Base-by-base conservation (phyloP, 2,888 invertebrate genomes). In the Alviniconcha strummeri region DNA sequence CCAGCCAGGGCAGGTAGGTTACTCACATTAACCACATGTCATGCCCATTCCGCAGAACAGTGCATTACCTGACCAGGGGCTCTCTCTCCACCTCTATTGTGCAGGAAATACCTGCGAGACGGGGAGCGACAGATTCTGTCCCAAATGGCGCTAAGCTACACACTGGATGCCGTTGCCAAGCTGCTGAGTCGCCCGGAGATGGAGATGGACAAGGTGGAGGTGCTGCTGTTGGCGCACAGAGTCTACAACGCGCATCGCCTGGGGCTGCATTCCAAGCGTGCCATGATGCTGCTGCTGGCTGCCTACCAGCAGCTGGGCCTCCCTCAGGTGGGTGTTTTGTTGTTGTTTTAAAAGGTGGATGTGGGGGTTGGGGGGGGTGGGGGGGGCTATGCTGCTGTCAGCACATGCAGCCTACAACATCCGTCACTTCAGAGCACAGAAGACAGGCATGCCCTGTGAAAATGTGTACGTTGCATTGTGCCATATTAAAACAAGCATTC, bases 51-150 rank as follows among this genome's bases (percentile, higher is more conserved):
- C 36, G 36, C 36, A 36, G 36, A 36, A 36, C 36, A 3, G 36
- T 36, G 36, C 3, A 36, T 36, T 36, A 36, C 36, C 36, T 36
- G 36, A 36, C 36, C 36, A 36, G 36, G 36, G 36, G 36, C 0
- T 36, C 36, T 36, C 36, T 36, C 36, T 36, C 36, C 36, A 36
- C 36, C 36, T 55, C 17, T 52, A 8, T 72, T 19, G n/a, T 67
- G 11, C 91, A 96, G 96, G 91, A 96, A 96, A 90, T 98, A 98
- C 93, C 95, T 98, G 84, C 95, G 97, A 69, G 97, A 98, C 92
- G 95, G 96, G 2, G 98, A 98, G 92, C 95, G 98, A 84, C 96
- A 96, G 89, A 96, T 96, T 90, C 94, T 97, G 84, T 96, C 96
- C 0, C 96, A 96, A 84, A 96, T 97, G 94, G 97, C 98, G 0